Evolutionary conservation across 2,797 vertebrate genomes (phyloP).

Genomic region (Ciconia nigra): DNA sequence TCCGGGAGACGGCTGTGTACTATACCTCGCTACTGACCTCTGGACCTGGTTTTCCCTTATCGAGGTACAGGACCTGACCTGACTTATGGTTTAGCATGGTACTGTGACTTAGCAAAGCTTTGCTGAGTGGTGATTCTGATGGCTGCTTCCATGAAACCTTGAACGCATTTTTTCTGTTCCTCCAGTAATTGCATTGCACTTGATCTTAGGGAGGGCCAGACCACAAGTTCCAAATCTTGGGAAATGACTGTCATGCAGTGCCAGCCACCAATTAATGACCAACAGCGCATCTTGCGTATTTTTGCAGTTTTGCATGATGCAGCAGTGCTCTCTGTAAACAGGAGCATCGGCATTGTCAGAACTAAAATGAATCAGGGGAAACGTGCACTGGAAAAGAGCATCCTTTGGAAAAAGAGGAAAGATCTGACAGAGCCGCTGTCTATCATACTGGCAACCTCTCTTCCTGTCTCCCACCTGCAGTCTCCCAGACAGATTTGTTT

Average conservation of each 20-base stretch:
- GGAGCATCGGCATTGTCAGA: not conserved
- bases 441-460: not conserved
- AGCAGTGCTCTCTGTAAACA: not conserved
- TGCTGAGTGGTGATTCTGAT: not conserved
- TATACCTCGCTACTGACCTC: constrained; percentile 40
- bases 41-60: not conserved
- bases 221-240: not conserved
- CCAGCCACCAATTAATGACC: not conserved
- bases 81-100: not conserved
- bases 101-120: not conserved
- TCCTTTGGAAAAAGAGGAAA: not conserved
- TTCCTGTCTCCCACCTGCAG: not conserved
- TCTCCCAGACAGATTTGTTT: constrained; percentile 31
- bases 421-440: not conserved
- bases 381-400: fast-evolving
- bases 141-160: not conserved
- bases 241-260: not conserved
- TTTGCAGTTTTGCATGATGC: not conserved
- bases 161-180: not conserved
- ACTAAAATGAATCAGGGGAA: not conserved
- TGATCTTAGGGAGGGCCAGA: not conserved
- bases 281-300: fast-evolving
- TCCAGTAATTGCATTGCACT: not conserved
- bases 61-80: not conserved
- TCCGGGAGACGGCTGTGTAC: not conserved